A percentile compares a stretch with the other conserved stretches of the same genome.
Evolutionary conservation across 2,797 vertebrate genomes (phyloP).

Genomic region (Anableps anableps): DNA sequence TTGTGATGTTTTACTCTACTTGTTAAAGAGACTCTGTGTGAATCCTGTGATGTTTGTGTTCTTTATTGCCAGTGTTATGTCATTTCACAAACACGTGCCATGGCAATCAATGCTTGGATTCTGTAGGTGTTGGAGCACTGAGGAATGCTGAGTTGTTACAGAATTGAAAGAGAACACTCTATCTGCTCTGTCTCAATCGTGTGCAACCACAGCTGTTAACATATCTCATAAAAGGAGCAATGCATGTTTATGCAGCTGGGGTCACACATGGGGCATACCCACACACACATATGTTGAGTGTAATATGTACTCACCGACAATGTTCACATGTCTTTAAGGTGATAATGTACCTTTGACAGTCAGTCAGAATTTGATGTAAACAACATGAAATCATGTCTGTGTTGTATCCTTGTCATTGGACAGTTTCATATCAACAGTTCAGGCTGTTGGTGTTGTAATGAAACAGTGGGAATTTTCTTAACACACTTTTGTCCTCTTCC

Average conservation of each 20-base stretch:
- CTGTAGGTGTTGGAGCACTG: neutral
- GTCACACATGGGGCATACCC: neutral
- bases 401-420: too few relatives aligned
- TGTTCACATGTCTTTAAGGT: neutral
- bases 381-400: too few relatives aligned
- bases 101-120: neutral
- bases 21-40: neutral
- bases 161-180: constrained; percentile 5
- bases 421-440: neutral
- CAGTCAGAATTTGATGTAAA: too few relatives aligned
- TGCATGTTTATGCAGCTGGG: constrained; percentile 2
- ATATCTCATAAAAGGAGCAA: constrained; percentile 21
- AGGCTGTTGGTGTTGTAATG: too few relatives aligned
- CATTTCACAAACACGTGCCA: constrained; percentile 3
- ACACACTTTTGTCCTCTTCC: too few relatives aligned
- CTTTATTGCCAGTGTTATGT: neutral
- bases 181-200: constrained; percentile 10
- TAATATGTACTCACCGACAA: neutral
- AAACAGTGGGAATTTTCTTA: too few relatives aligned
- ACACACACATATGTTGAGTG: neutral
- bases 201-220: constrained; percentile 8
- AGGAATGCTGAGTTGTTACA: constrained; percentile 20
- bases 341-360: neutral
- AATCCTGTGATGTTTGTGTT: constrained; percentile 3
- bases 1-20: neutral